These are phyloP conservation scores for Synanthedon myopaeformis DNA, from an alignment of 2,888 invertebrate genomes.

Conservation along the genomic window DNA sequence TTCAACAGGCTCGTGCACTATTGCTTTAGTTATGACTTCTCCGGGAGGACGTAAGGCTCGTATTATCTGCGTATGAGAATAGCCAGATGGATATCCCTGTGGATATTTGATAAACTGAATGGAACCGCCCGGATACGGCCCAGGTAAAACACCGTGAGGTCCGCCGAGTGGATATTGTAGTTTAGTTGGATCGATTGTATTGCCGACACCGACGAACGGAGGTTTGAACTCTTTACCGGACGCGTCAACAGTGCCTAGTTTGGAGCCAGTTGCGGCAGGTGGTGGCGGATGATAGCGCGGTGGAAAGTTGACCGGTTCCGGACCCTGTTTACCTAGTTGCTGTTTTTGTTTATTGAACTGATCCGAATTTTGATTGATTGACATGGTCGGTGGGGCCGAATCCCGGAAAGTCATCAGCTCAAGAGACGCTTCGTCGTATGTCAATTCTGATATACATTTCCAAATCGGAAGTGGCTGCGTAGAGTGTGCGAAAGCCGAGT, in stretches of 20 bases:
- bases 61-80: slow-evolving; percentile 47
- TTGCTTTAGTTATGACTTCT: slow-evolving; percentile 57
- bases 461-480: slow-evolving; percentile 31
- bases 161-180: slow-evolving; percentile 43
- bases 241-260: slow-evolving; percentile 73
- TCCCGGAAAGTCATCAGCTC: slow-evolving; percentile 37
- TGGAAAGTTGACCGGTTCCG: slow-evolving; percentile 72
- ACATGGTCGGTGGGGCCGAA: slow-evolving; percentile 51
- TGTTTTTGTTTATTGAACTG: slow-evolving; percentile 64
- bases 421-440: slow-evolving; percentile 30
- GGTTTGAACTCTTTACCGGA: slow-evolving; percentile 59
- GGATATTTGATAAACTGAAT: slow-evolving; percentile 47
- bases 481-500: slow-evolving; percentile 39
- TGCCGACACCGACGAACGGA: slow-evolving; percentile 38
- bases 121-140: slow-evolving; percentile 43
- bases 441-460: slow-evolving; percentile 36
- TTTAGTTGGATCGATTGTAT: slow-evolving; percentile 45
- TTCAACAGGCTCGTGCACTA: slow-evolving; percentile 57
- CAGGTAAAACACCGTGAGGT: slow-evolving; percentile 28
- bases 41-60: slow-evolving; percentile 44
- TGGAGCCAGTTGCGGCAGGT: slow-evolving; percentile 73
- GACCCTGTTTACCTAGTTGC: slow-evolving; percentile 66
- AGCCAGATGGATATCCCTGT: slow-evolving; percentile 48
- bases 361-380: slow-evolving; percentile 61
- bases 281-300: slow-evolving; percentile 85